phyloP scores from a whole-genome alignment of 2,113 vertebrate genomes.

The Phalacrocorax carbo region DNA sequence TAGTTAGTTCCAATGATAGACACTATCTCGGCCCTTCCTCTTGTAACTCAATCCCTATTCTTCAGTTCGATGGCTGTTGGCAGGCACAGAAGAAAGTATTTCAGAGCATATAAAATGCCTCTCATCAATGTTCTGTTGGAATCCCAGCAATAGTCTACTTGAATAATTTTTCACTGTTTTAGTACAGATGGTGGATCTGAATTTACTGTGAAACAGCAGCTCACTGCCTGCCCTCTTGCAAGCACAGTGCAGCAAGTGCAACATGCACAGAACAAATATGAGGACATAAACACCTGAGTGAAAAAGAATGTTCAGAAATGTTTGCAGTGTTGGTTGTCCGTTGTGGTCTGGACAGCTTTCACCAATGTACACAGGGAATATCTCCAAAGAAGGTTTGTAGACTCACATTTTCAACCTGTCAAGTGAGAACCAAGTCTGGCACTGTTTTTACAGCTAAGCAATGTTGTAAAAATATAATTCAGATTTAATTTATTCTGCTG shows the following conservation, averaged over 20 bases:
- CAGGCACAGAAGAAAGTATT: not conserved
- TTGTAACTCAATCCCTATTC: not conserved
- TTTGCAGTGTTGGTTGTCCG: not conserved
- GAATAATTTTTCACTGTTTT: not conserved
- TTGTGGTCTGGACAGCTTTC: not conserved
- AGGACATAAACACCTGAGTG: not conserved
- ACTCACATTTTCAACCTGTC: not conserved
- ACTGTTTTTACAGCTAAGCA: not conserved
- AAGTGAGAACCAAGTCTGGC: not conserved
- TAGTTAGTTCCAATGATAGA: not conserved
- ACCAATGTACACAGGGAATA: accelerated
- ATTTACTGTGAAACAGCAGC: not conserved
- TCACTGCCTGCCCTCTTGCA: not conserved
- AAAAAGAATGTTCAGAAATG: not conserved
- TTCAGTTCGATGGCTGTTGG: not conserved
- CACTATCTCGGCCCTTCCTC: not conserved
- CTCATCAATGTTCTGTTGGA: not conserved
- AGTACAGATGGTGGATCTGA: constrained; percentile 25
- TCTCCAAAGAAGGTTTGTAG: not conserved
- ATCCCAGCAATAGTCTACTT: not conserved
- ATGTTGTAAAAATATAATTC: not conserved
- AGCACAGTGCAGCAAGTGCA: not conserved
- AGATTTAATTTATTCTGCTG: not conserved
- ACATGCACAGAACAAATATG: not conserved
- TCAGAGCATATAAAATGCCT: not conserved